phyloP scores from a whole-genome alignment of 2,888 invertebrate species.

The Pristionchus japonicus region DNA sequence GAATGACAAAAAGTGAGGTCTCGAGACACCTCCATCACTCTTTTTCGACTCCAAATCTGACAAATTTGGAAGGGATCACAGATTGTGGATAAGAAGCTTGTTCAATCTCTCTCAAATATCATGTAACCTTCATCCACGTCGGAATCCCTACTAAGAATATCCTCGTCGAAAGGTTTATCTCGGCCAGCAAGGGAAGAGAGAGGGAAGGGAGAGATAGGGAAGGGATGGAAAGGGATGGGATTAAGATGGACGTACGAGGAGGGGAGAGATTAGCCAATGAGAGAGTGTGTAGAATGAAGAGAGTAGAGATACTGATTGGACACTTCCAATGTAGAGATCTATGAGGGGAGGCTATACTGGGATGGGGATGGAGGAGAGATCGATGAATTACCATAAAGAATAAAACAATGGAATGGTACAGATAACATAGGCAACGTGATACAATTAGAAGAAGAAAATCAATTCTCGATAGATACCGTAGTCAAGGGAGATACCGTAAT shows the following conservation, averaged over 20 bases:
- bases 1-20: not conserved
- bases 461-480: not conserved
- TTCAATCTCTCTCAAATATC: not conserved
- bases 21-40: not conserved
- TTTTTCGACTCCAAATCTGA: not conserved
- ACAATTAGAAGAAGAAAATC: too few species aligned
- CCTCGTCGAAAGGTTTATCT: slow-evolving; percentile 11
- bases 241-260: slow-evolving; percentile 1
- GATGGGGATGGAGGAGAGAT: not conserved
- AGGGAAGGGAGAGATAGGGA: not conserved
- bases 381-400: not conserved
- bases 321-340: not conserved
- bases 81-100: not conserved
- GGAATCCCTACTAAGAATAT: slow-evolving; percentile 15
- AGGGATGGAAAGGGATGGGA: too few species aligned
- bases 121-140: slow-evolving; percentile 18
- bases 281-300: not conserved
- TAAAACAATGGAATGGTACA: not conserved
- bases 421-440: not conserved
- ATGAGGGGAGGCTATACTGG: not conserved
- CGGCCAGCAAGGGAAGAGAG: not conserved
- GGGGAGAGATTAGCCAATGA: not conserved
- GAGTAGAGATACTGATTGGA: not conserved
- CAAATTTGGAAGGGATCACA: not conserved
- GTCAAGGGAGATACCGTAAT: not conserved